phyloP scores from a whole-genome alignment of 53 echinoderm and acorn worm species.

The Arbacia lixula region DNA sequence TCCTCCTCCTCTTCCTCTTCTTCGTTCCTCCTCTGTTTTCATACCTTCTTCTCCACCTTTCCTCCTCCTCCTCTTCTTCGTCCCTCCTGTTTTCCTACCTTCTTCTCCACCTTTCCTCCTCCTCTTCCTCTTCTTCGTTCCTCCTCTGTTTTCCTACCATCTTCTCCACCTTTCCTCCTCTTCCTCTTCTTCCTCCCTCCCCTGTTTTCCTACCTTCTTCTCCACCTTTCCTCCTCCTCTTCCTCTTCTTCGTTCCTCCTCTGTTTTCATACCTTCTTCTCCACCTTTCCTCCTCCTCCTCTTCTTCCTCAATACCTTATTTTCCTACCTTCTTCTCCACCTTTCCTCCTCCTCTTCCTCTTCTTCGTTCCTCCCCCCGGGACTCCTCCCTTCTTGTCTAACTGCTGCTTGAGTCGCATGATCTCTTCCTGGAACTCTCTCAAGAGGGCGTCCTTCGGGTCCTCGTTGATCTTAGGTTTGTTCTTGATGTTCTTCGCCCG shows the following conservation, averaged over 20 bases:
- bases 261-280: no score
- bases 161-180: not conserved
- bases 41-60: no score
- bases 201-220: no score
- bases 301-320: conserved; percentile 35
- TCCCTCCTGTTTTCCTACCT: no score
- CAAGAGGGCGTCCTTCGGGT: conserved; percentile 93
- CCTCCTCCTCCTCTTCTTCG: not conserved
- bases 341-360: conserved; percentile 39
- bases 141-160: no score
- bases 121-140: not conserved
- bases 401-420: conserved; percentile 68
- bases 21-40: no score
- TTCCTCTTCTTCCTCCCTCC: not conserved
- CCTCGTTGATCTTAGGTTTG: conserved; percentile 98
- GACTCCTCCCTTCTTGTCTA: conserved; percentile 78
- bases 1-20: not conserved
- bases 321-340: conserved; percentile 18
- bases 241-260: no score
- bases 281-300: conserved; percentile 57
- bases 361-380: not conserved
- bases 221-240: no score
- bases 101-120: not conserved
- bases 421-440: conserved; percentile 98
- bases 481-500: conserved; percentile 99